These are phyloP conservation scores for Xiphophorus couchianus DNA, from an alignment of 2,113 vertebrate genomes.

Conservation along the genomic window DNA sequence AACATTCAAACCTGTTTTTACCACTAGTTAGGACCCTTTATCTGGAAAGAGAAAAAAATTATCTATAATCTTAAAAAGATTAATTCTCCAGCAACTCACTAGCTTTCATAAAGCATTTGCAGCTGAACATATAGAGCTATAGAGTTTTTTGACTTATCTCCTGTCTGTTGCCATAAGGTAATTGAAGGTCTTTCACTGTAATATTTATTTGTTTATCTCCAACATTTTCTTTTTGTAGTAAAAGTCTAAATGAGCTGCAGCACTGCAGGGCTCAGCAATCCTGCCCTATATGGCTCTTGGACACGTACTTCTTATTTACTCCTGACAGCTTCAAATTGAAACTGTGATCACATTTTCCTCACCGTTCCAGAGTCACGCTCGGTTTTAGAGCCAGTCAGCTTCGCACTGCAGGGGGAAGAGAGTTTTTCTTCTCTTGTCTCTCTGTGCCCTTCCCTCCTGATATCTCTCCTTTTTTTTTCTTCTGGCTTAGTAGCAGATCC, in stretches of 20 bases:
- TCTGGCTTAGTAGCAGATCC: conserved; percentile 12
- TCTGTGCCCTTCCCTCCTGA: conserved; percentile 22
- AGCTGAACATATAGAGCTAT: neutral
- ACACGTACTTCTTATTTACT: conserved; percentile 68
- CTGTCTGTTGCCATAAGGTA: conserved; percentile 50
- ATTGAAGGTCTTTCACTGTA: conserved; percentile 36
- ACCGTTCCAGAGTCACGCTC: conserved; percentile 37
- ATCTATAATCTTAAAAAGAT: neutral
- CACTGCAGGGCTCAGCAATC: conserved; percentile 58
- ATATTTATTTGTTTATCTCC: neutral
- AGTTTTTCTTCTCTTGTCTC: conserved; percentile 22
- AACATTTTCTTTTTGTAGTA: conserved; percentile 31
- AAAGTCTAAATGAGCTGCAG: conserved; percentile 62
- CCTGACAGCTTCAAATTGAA: conserved; percentile 74
- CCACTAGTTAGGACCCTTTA: too few relatives aligned
- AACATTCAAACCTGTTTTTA: too few relatives aligned
- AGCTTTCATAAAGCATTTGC: too few relatives aligned
- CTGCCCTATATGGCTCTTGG: conserved; percentile 45
- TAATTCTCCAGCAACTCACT: neutral
- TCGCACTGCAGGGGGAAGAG: conserved; percentile 17
- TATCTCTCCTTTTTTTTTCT: conserved; percentile 29
- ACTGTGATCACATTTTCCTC: conserved; percentile 76
- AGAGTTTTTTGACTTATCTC: conserved; percentile 31
- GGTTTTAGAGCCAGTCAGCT: conserved; percentile 20
- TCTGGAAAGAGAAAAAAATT: too few relatives aligned